Conservation (phyloP, 2,113 vertebrate species). For the Copsychus sechellarum region DNA sequence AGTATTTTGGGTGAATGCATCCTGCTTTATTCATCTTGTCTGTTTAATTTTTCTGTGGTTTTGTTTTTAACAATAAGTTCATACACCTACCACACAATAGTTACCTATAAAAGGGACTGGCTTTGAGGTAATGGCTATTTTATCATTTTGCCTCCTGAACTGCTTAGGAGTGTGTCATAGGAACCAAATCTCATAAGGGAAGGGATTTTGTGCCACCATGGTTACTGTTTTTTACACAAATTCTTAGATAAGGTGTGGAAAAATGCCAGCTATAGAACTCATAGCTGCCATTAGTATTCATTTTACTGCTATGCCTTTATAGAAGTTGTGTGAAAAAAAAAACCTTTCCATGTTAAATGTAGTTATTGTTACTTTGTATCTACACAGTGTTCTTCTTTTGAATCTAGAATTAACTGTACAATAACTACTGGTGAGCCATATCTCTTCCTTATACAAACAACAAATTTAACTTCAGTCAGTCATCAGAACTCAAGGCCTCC, state of each 20-base stretch:
- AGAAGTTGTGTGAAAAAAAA: not conserved
- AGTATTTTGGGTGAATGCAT: not conserved
- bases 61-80: constrained; percentile 26
- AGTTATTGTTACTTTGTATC: not conserved
- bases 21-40: constrained; percentile 29
- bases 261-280: not conserved
- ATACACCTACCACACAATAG: constrained; percentile 20
- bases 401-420: not conserved
- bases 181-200: not conserved
- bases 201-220: not conserved
- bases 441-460: not conserved
- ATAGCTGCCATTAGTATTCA: not conserved
- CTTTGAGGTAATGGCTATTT: not conserved
- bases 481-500: not conserved
- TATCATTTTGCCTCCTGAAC: not conserved
- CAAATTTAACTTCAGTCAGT: not conserved
- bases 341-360: not conserved
- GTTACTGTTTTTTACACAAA: not conserved
- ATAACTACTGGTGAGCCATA: not conserved
- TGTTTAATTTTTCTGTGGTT: constrained; percentile 12
- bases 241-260: not conserved
- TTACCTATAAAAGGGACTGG: not conserved
- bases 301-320: not conserved
- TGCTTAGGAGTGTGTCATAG: not conserved
- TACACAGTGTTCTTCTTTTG: not conserved